Evolutionary conservation across 1,140 invertebrate genomes (phyloP).

Genomic region (Halotydeus destructor): DNA sequence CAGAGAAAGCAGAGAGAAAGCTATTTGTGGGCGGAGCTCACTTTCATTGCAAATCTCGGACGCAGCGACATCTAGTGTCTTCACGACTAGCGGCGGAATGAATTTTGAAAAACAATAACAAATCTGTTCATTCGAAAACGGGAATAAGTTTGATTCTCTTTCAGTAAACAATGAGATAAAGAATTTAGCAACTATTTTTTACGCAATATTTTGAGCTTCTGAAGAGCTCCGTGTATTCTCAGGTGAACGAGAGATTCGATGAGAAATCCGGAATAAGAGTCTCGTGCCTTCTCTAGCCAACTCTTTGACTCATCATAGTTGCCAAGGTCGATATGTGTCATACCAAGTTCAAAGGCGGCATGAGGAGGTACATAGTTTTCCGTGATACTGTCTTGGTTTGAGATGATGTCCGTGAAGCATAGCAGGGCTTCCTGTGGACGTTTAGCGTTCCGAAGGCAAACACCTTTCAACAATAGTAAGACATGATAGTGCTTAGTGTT

Average conservation of each 20-base stretch:
- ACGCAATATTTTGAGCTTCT: no score
- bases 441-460: conserved; percentile 41
- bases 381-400: no score
- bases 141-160: no score
- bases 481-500: conserved; percentile 23
- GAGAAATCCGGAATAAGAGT: conserved; percentile 20
- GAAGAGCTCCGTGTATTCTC: conserved; percentile 10
- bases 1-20: no score
- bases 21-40: no score
- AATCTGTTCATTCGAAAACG: no score
- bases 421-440: neutral
- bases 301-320: conserved; percentile 41
- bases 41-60: no score
- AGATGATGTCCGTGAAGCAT: conserved; percentile 1
- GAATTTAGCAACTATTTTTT: no score
- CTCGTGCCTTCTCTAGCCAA: conserved; percentile 54
- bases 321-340: conserved; percentile 45
- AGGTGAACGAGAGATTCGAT: conserved; percentile 12
- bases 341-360: conserved; percentile 58
- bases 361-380: conserved; percentile 70
- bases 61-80: no score
- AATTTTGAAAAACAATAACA: no score
- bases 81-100: no score
- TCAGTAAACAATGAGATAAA: no score
- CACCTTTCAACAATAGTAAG: conserved; percentile 52